Conservation (phyloP, 1,140 invertebrate genomes). For the Drosophila malerkotliana region DNA sequence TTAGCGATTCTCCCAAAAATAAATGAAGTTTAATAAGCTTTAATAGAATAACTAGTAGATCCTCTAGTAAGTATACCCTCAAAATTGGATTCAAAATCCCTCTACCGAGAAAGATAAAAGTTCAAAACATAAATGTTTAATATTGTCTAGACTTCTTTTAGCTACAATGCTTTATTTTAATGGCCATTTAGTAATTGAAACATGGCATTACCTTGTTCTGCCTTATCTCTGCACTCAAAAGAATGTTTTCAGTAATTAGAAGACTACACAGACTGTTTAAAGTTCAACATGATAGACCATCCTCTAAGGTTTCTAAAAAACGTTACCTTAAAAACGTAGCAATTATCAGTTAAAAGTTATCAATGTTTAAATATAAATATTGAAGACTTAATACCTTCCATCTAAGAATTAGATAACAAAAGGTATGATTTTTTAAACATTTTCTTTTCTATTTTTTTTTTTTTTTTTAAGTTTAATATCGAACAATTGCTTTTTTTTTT, state of each 20-base stretch:
- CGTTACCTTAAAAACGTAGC: not conserved
- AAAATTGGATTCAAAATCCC: too few relatives aligned
- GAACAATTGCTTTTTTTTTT: constrained; percentile 38
- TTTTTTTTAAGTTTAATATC: constrained; percentile 29
- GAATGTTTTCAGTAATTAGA: not conserved
- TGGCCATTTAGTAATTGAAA: not conserved
- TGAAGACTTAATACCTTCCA: not conserved
- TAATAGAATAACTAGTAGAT: not conserved
- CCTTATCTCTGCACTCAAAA: not conserved
- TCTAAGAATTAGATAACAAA: not conserved
- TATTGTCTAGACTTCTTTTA: too few relatives aligned
- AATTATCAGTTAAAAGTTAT: not conserved
- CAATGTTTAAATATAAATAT: not conserved
- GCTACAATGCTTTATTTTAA: too few relatives aligned
- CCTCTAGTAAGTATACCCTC: too few relatives aligned
- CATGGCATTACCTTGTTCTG: not conserved
- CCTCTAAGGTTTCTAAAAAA: too few relatives aligned
- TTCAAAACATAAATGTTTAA: too few relatives aligned
- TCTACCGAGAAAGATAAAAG: too few relatives aligned
- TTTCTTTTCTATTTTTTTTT: not conserved
- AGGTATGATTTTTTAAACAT: not conserved
- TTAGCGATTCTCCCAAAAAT: not conserved
- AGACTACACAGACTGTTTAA: not conserved
- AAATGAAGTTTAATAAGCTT: not conserved
- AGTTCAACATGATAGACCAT: not conserved